Conservation (phyloP, 2,797 vertebrate species). For the Cottoperca gobio region DNA sequence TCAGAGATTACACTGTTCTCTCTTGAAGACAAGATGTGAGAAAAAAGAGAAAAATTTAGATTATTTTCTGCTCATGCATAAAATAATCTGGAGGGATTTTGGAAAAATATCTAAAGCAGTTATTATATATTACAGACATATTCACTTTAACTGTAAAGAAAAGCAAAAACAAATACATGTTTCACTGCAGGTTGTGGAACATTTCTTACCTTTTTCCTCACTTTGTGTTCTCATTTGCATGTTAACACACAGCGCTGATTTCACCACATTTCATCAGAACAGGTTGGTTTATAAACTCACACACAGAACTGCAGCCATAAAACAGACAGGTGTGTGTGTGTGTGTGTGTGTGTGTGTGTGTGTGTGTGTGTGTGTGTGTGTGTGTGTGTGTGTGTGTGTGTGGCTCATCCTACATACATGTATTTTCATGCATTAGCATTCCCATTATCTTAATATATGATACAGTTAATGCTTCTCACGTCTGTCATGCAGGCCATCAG, state of each 20-base stretch:
- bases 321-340: neutral
- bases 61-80: too few species aligned
- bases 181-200: too few species aligned
- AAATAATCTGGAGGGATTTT: too few species aligned
- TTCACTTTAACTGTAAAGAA: neutral
- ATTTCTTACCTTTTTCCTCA: too few species aligned
- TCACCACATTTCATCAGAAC: conserved; percentile 57
- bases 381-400: too few species aligned
- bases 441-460: conserved; percentile 41
- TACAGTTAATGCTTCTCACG: conserved; percentile 27
- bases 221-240: conserved; percentile 45
- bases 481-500: conserved; percentile 47
- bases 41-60: too few species aligned
- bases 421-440: conserved; percentile 31
- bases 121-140: too few species aligned
- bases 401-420: conserved; percentile 11
- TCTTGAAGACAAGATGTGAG: too few species aligned
- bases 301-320: neutral
- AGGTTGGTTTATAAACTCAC: conserved; percentile 28
- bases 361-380: neutral
- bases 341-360: neutral
- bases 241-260: conserved; percentile 20
- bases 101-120: too few species aligned
- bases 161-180: too few species aligned
- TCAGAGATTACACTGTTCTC: too few species aligned